Base-by-base conservation (phyloP, 2,797 vertebrate species). In the Tachyglossus aculeatus region DNA sequence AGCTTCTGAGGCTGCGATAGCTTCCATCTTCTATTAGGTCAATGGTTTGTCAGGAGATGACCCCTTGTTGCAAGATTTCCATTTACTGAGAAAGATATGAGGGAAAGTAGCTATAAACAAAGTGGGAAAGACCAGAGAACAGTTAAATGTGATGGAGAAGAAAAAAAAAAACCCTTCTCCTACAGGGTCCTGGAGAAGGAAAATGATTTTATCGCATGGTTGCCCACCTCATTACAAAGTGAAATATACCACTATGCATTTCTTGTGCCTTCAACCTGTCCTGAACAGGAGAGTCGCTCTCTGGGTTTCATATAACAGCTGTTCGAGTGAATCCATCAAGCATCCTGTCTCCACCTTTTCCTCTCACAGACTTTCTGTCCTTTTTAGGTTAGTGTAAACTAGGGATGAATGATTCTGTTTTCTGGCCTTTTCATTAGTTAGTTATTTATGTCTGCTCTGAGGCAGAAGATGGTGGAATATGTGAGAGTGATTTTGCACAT, bases 381-480 rank as follows among this genome's bases (percentile, higher is more conserved):
- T 82, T 84, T 66, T 55, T 66, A 71, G 63, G 48, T 11, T 37
- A 56, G 14, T 79, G 58, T 64, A 81, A 83, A 86, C 51, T 9
- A 82, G 67, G 48, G 43, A 77, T 67, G 69, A 77, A 29, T 76
- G 72, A 75, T 69, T 54, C 24, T 27, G 55, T 51, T 83, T 80
- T 76, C 56, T 58, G 34, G 19, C 24, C 71, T 73, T 76, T 62
- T 69, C 57, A 45, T 83, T 79, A 66, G 31, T 85, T 81, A 85
- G 86, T 89, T 91, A 82, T 86, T 76, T 81, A 65, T 54, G 5
- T 78, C 68, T 85, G 78, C 83, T 89, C 54, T 43, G 67, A 59
- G 81, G 74, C 52, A 58, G 61, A 74, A 70, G 43, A 56, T n/a
- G 27, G 58, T 73, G 66, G 66, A 70, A 82, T 61, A 80, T 14